phyloP scores from a whole-genome alignment of 2,888 invertebrate genomes.

The Heliconius sara region DNA sequence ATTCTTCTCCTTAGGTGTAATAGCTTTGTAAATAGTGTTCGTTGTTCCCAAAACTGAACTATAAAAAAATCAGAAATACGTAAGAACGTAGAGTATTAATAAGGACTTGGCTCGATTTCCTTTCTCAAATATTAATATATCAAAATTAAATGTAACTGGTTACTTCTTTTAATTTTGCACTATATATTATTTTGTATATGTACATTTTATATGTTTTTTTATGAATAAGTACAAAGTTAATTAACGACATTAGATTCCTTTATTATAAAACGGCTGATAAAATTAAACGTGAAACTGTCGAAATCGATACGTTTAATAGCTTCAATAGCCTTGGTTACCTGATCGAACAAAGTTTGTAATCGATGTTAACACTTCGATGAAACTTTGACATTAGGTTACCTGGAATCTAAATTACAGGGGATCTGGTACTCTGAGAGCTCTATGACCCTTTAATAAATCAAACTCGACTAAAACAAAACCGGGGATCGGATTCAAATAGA shows the following conservation, averaged over 20 bases:
- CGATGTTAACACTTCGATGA: slow-evolving; percentile 56
- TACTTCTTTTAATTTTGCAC: too few species aligned
- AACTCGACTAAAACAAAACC: background rate
- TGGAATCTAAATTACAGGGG: slow-evolving; percentile 43
- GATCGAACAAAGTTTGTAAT: slow-evolving; percentile 55
- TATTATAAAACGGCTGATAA: background rate
- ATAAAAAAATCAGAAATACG: background rate
- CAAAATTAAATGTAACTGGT: too few species aligned
- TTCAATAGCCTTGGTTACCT: slow-evolving; percentile 47
- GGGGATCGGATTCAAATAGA: background rate
- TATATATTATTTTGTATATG: too few species aligned
- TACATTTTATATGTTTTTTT: background rate
- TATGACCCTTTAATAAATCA: slow-evolving; percentile 21
- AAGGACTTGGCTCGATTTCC: too few species aligned
- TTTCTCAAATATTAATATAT: too few species aligned
- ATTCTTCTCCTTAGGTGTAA: too few species aligned
- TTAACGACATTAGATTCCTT: background rate
- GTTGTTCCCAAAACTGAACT: background rate
- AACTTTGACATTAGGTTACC: slow-evolving; percentile 45
- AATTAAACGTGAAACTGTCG: slow-evolving; percentile 10
- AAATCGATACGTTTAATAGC: slow-evolving; percentile 52
- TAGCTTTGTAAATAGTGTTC: slow-evolving; percentile 14
- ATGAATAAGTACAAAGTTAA: too few species aligned
- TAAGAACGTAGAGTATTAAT: too few species aligned
- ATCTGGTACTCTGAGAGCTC: slow-evolving; percentile 13